Conservation (phyloP, 2,797 vertebrate genomes). For the Petrocephalus sullivani region DNA sequence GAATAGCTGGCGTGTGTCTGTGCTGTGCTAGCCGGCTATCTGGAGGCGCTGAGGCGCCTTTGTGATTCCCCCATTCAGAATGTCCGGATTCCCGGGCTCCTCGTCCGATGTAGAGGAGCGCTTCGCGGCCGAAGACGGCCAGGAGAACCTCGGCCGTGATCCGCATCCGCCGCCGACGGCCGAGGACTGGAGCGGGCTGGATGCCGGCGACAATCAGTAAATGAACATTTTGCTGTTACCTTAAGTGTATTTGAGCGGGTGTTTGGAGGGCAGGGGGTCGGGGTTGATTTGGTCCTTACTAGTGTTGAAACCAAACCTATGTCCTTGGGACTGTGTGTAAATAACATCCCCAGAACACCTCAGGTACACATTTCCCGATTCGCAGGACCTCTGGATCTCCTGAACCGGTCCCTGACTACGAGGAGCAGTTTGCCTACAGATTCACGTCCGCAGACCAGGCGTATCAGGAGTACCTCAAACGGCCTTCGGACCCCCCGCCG, state of each 20-base stretch:
- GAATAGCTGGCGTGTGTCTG: background rate
- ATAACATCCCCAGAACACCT: background rate
- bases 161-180: background rate
- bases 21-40: background rate
- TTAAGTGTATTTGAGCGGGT: background rate
- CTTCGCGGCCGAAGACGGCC: background rate
- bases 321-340: background rate
- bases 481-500: conserved; percentile 69
- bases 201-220: background rate
- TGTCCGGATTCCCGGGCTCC: background rate
- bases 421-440: conserved; percentile 74
- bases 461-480: conserved; percentile 74
- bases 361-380: background rate
- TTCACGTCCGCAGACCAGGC: conserved; percentile 74
- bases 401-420: conserved; percentile 57
- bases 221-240: background rate
- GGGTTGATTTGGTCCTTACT: background rate
- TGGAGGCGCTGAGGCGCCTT: background rate
- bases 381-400: conserved; percentile 65
- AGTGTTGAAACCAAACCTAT: background rate
- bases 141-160: background rate
- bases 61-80: background rate
- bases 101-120: background rate
- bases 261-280: background rate
- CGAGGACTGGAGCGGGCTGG: background rate